Base-by-base conservation (phyloP, 2,888 invertebrate genomes). In the Blastobasis lacticolella region DNA sequence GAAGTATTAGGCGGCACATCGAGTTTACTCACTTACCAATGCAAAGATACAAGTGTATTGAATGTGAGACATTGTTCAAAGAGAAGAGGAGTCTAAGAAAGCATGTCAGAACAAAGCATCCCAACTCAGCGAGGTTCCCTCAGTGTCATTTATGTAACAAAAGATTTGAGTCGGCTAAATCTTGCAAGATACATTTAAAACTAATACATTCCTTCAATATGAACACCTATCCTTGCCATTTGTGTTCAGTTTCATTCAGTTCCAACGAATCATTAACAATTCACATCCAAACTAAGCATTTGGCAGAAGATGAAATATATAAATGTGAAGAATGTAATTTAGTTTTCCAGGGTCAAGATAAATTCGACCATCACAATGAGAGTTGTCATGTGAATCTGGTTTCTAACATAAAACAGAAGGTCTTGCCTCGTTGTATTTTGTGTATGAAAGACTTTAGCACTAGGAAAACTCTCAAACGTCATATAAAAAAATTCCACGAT, bases 361-460 rank as follows among this genome's bases (percentile, higher is more conserved):
- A 71, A 7, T 85, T 81, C 41, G 81, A 81, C 0, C 64, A 67
- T 0, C 85, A 85, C 48, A 81, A 75, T 9, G 72, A 70, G 0
- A 7, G 56, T 0, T 65, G 64, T 5, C 78, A 78, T 48, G 69
- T 69, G 0, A 72, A 61, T 48, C 42, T 69, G 5, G 54, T 68
- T 0, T 57, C 60, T 5, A 62, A 55, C 4, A 48, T 66, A 0
- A 72, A 66, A 36, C 69, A 72, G 38, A 81, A 79, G 45, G 46
- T 62, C 0, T 38, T 75, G 1, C 85, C 85, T 0, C 59, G 76
- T 4, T 86, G 85, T 44, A 71, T 83, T 4, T 62, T 85, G 0
- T 86, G 85, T 37, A 73, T 71, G 52, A 86, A 85, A 54, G 79
- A 85, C 46, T 86, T 86, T n/a, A 83, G 85, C 48, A 75, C 83